Evolutionary conservation across 2,113 vertebrate species (phyloP).

Genomic region (Prionailurus bengalensis): DNA sequence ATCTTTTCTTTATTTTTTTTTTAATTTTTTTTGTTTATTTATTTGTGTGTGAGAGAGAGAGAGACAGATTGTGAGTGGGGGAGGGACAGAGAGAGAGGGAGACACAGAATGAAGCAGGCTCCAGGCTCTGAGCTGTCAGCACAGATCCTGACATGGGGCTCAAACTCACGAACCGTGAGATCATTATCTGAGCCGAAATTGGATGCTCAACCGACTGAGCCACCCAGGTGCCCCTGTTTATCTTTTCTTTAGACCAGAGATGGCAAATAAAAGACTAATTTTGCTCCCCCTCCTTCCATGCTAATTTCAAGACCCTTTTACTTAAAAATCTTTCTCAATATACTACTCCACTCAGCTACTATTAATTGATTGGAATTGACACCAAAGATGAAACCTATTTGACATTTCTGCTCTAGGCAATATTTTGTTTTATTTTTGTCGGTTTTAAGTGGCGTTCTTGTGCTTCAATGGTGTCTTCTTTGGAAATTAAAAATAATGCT

Average conservation of each 20-base stretch:
- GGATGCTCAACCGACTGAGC: too few species aligned
- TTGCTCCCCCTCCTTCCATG: not conserved
- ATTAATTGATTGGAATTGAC: not conserved
- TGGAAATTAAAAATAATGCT: slow-evolving; percentile 42
- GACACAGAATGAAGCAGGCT: too few species aligned
- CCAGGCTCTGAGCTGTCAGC: too few species aligned
- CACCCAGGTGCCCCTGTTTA: not conserved
- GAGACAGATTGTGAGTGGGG: too few species aligned
- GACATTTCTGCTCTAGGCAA: not conserved
- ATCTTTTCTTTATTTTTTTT: not conserved
- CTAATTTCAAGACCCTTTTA: not conserved
- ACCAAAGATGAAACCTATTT: not conserved
- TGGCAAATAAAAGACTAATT: not conserved
- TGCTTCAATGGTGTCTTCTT: not conserved
- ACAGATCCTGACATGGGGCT: too few species aligned
- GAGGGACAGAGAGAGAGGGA: too few species aligned
- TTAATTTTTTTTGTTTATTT: too few species aligned
- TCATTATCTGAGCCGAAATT: too few species aligned
- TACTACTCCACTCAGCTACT: not conserved
- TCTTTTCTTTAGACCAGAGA: not conserved
- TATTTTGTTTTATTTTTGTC: not conserved
- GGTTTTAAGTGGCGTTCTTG: not conserved
- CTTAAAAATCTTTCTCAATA: not conserved
- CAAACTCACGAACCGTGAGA: too few species aligned
- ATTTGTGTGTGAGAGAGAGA: too few species aligned